Evolutionary conservation across 2,113 vertebrate species (phyloP), one percentile per base, ranked within the genome.

Genomic region (Leucoraja erinaceus): DNA sequence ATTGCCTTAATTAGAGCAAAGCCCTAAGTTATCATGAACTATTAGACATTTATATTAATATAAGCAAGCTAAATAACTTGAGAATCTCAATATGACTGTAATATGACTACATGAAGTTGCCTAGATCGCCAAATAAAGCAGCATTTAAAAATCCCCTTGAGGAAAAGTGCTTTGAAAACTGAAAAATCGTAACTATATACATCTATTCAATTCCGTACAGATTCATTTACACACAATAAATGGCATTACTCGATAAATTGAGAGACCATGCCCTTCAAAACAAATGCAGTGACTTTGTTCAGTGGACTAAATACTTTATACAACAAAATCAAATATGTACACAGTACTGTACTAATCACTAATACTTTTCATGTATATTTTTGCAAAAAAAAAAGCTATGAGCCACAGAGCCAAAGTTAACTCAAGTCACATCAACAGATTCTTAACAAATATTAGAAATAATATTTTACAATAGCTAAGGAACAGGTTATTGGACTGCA

Each of bases 271-370:
- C n/a, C 22, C 31, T 91, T 91, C 33, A 47, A 91, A 68, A 70
- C 25, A 11, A 90, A 90, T 70, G 9, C 38, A 47, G 38, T 47
- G 38, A 47, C 38, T 47, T 47, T 90, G 70, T 70, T 66, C 31
- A 68, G 6, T 68, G 2, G 72, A 72, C 8, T 63, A 33, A 68
- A 68, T 25, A 88, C 38, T 59, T 90, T 66, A 14, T 33, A 72
- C 33, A 54, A 72, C 20, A 70, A 91, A 91, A 72, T 91, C 90
- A 91, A 91, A 91, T 47, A 31, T 91, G 90, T 72, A 66, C 33
- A 72, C 66, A 91, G 90, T 91, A 91, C 90, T 54, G 66, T 72
- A 91, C 16, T 63, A 90, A 31, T 90, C 38, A 54, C 6, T 72
- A 28, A 91, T 25, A 25, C 1, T 72, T 70, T 72, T 72, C 68